Evolutionary conservation across 2,797 vertebrate species (phyloP).

Genomic region (Ctenopoma multispine): DNA sequence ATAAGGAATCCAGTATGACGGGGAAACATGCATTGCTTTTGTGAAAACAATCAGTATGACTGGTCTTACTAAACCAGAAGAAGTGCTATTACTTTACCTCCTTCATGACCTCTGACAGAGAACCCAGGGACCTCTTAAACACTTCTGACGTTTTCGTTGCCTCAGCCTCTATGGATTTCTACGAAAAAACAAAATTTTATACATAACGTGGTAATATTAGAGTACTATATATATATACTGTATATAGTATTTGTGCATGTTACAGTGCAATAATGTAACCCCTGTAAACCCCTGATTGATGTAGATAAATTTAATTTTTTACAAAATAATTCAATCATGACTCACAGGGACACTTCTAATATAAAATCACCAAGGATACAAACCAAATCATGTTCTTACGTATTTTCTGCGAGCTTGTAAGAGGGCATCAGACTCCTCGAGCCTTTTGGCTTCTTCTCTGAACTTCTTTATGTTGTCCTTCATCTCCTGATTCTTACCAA

Average conservation of each 20-base stretch:
- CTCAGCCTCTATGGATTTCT: conserved; percentile 96
- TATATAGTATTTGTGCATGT: background rate
- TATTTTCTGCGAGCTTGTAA: conserved; percentile 93
- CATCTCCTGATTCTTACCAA: conserved; percentile 94
- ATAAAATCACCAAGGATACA: conserved; percentile 7
- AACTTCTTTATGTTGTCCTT: conserved; percentile 94
- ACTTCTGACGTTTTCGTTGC: conserved; percentile 91
- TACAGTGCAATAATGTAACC: background rate
- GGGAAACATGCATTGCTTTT: too few species aligned
- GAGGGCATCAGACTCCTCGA: conserved; percentile 93
- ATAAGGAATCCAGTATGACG: background rate
- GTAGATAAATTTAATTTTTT: background rate
- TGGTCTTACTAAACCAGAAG: background rate
- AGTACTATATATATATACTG: background rate
- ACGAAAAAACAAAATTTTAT: background rate
- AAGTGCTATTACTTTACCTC: conserved; percentile 80
- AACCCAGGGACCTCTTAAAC: conserved; percentile 89
- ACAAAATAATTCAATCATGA: background rate
- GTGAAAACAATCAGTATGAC: background rate
- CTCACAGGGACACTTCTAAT: background rate
- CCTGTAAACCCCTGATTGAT: background rate
- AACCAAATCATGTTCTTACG: conserved; percentile 74
- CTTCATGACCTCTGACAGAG: conserved; percentile 88
- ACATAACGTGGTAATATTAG: background rate
- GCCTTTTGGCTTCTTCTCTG: conserved; percentile 89